A percentile compares a stretch with the other conserved stretches of the same genome.
Evolutionary conservation across 1,140 invertebrate species (phyloP).

Genomic region (Neoseiulus cucumeris): DNA sequence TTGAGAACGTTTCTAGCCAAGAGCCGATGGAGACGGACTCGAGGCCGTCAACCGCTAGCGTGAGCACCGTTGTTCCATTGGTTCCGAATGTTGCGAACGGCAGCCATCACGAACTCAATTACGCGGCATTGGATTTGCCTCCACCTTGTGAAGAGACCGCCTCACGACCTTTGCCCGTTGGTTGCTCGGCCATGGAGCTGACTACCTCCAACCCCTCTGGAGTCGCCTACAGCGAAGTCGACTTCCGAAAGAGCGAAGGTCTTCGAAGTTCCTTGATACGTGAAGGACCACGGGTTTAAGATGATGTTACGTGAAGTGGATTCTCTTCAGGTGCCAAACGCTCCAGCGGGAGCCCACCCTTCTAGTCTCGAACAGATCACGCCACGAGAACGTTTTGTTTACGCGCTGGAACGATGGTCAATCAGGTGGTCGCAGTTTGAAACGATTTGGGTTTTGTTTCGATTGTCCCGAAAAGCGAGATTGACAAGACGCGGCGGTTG

Average conservation of each 20-base stretch:
- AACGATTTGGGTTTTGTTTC: too few relatives aligned
- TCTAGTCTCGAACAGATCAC: too few relatives aligned
- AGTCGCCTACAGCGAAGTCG: background rate
- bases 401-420: too few relatives aligned
- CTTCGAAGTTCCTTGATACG: background rate
- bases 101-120: background rate
- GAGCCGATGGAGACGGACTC: conserved; percentile 10
- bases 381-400: too few relatives aligned
- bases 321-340: too few relatives aligned
- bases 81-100: background rate
- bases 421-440: too few relatives aligned
- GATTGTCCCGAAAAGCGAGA: too few relatives aligned
- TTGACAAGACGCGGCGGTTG: too few relatives aligned
- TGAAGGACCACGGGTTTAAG: background rate
- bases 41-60: background rate
- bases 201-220: background rate
- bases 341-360: too few relatives aligned
- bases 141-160: background rate
- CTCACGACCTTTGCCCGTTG: background rate
- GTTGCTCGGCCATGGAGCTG: background rate
- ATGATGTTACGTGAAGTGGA: too few relatives aligned
- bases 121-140: background rate
- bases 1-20: background rate
- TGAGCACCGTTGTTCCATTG: background rate
- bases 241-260: conserved; percentile 8